Conservation (phyloP, 2,797 vertebrate genomes). For the Xyrichtys novacula region DNA sequence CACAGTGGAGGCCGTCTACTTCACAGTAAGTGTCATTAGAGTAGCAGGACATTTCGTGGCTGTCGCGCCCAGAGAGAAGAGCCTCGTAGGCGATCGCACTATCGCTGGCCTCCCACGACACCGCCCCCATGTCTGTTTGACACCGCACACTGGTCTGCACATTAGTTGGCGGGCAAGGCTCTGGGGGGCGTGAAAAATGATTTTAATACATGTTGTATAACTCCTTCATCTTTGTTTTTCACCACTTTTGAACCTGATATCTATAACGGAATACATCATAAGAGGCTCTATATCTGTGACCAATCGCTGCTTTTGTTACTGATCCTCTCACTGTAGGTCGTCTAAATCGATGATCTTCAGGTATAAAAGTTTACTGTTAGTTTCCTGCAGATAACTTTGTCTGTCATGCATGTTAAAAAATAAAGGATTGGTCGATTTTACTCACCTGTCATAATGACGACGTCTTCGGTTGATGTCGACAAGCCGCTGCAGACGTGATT, state of each 20-base stretch:
- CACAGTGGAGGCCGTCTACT: slow-evolving; percentile 78
- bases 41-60: slow-evolving; percentile 74
- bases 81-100: slow-evolving; percentile 74
- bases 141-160: slow-evolving; percentile 66
- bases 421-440: too few relatives aligned
- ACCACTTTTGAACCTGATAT: not conserved
- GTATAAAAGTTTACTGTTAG: too few relatives aligned
- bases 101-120: slow-evolving; percentile 83
- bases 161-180: slow-evolving; percentile 83
- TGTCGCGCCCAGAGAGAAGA: slow-evolving; percentile 67
- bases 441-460: slow-evolving; percentile 78
- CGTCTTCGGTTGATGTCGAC: slow-evolving; percentile 45
- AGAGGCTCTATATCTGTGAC: too few relatives aligned
- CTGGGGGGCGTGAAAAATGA: slow-evolving; percentile 55
- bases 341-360: too few relatives aligned
- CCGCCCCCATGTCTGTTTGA: slow-evolving; percentile 34
- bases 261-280: too few relatives aligned
- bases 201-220: too few relatives aligned
- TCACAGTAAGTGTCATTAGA: slow-evolving; percentile 70
- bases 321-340: too few relatives aligned
- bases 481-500: slow-evolving; percentile 66
- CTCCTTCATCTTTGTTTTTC: too few relatives aligned
- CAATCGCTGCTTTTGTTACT: too few relatives aligned
- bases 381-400: too few relatives aligned
- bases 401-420: too few relatives aligned